These are phyloP conservation scores for Monomorium pharaonis DNA, from an alignment of 1,140 invertebrate species.

Conservation along the genomic window DNA sequence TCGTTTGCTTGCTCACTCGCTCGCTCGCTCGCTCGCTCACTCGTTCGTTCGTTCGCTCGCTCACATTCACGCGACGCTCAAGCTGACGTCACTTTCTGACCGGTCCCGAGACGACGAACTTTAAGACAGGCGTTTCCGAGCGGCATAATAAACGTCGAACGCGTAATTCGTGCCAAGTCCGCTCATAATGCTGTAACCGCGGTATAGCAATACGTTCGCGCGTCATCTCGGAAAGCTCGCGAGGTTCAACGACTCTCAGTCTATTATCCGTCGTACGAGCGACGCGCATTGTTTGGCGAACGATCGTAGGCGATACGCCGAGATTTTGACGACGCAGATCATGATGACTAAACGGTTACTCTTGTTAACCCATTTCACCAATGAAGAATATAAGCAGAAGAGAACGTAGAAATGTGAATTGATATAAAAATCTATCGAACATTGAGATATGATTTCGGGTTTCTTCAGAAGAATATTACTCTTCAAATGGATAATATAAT, in stretches of 20 bases:
- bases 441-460: not conserved
- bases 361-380: conserved; percentile 41
- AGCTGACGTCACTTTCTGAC: conserved; percentile 53
- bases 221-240: conserved; percentile 56
- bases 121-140: conserved; percentile 55
- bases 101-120: conserved; percentile 56
- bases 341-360: conserved; percentile 32
- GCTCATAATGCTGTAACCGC: conserved; percentile 43
- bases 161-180: conserved; percentile 59
- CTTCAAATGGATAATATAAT: not conserved
- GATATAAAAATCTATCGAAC: not conserved
- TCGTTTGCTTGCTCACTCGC: conserved; percentile 13
- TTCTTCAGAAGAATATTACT: not conserved
- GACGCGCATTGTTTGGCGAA: conserved; percentile 59
- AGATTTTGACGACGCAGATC: conserved; percentile 45
- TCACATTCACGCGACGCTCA: conserved; percentile 26
- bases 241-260: conserved; percentile 54
- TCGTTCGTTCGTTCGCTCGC: conserved; percentile 11
- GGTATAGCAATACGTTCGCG: conserved; percentile 36
- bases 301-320: conserved; percentile 52
- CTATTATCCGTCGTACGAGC: conserved; percentile 48
- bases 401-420: not conserved
- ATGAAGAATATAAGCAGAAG: not conserved
- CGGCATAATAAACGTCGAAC: conserved; percentile 54
- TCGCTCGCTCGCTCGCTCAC: not conserved